Conservation (phyloP, 2,888 invertebrate genomes). For the Torymus auratus region DNA sequence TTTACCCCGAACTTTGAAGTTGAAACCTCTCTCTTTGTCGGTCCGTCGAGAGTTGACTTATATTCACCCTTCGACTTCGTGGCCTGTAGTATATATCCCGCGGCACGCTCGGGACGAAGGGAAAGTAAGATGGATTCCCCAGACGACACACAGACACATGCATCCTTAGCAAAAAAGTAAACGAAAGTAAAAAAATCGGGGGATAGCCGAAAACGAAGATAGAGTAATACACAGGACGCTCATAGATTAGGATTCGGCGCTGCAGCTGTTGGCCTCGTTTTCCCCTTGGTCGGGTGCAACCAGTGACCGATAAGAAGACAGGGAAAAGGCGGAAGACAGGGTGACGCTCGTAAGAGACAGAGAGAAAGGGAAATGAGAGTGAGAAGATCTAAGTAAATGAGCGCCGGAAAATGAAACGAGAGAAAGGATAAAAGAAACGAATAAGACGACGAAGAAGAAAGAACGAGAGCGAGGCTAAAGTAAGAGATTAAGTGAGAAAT, state of each 20-base stretch:
- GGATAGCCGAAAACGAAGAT: no score
- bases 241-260: no score
- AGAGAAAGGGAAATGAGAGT: not conserved
- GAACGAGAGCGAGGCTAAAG: not conserved
- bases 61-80: no score
- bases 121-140: no score
- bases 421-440: not conserved
- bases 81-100: no score
- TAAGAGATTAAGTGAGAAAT: conserved; percentile 16
- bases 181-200: no score
- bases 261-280: no score
- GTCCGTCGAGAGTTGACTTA: not conserved
- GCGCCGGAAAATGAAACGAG: not conserved
- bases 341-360: not conserved
- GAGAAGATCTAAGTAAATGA: not conserved
- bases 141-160: not conserved
- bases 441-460: not conserved
- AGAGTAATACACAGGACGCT: no score
- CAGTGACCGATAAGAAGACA: not conserved
- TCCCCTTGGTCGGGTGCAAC: not conserved
- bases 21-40: not conserved
- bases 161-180: not conserved
- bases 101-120: no score
- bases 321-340: not conserved
- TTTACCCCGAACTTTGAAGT: no score